Base-by-base conservation (phyloP, 2,888 invertebrate species). In the Helleia helle region DNA sequence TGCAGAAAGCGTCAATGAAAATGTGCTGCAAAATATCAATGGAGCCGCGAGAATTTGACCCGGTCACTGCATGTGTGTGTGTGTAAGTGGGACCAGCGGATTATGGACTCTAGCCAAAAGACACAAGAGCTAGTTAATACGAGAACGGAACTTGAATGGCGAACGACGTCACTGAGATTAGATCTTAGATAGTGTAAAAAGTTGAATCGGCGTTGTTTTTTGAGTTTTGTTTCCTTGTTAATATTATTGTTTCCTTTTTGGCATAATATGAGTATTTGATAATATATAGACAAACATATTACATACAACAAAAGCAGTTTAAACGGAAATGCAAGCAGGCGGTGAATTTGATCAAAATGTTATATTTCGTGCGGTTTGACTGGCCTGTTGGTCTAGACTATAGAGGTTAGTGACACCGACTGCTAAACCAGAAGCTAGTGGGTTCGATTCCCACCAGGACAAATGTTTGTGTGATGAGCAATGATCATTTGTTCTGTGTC, bases 1-100 rank as follows among this genome's bases (percentile, higher is more conserved):
- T 15, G 12, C 12, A 18, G 27, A 27, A 12, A n/a, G 62, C 63
- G 71, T 80, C 72, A 79, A 81, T 80, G 80, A 65, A 72, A 65
- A 60, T 59, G 67, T 73, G 68, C 63, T 64, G 72, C 71, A 60
- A 73, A 79, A 77, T 71, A 76, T 80, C 80, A 83, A 80, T 83
- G 80, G 71, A 69, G 65, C 64, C 67, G 65, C 68, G 71, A 76
- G 73, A 74, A 75, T 70, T 55, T 72, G 77, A 75, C 74, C 76
- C 66, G 77, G 75, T 75, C 76, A 72, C 22, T 41, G 22, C 6
- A 46, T 40, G 38, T 13, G 43, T 65, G 77, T 75, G 77, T 66
- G 74, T 59, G 60, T 45, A 44, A 27, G 28, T 31, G 28, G 47
- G 44, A 41, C 42, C n/a, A 36, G 36, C 3, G 14, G 9, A 58